These are phyloP conservation scores for Brenthis hecate DNA, from an alignment of 2,888 invertebrate genomes.

Conservation along the genomic window DNA sequence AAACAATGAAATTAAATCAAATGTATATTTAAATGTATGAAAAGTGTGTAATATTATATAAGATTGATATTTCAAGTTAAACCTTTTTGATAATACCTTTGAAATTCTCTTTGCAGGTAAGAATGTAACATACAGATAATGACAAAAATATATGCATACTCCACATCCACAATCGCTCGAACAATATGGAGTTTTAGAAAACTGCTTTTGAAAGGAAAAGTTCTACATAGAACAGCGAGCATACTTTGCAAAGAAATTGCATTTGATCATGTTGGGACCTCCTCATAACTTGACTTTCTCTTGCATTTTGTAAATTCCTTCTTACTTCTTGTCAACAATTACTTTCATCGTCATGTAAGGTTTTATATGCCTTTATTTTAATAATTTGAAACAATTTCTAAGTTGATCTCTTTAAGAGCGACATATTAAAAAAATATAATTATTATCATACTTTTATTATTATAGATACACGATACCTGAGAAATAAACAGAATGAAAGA, in stretches of 20 bases:
- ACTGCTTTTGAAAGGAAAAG: conserved; percentile 64
- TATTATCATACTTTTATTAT: too few relatives aligned
- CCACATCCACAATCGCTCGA: conserved; percentile 50
- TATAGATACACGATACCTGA: too few relatives aligned
- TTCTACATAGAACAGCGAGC: conserved; percentile 62
- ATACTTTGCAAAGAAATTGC: conserved; percentile 79
- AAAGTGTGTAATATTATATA: too few relatives aligned
- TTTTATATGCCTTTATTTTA: conserved; percentile 62
- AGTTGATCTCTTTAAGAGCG: conserved; percentile 36
- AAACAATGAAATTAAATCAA: too few relatives aligned
- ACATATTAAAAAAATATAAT: conserved; percentile 13
- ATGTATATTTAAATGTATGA: too few relatives aligned
- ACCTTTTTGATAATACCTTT: not conserved
- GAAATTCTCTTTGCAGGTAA: not conserved
- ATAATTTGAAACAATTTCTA: conserved; percentile 52
- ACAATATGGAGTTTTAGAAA: conserved; percentile 54
- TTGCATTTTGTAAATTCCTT: conserved; percentile 71
- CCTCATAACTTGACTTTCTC: conserved; percentile 66
- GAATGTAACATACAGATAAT: conserved; percentile 9
- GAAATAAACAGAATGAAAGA: too few relatives aligned
- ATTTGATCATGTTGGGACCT: conserved; percentile 74
- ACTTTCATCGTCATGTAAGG: conserved; percentile 60
- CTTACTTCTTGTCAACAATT: conserved; percentile 74
- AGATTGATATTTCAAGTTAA: too few relatives aligned
- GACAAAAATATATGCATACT: conserved; percentile 33